These are phyloP conservation scores for Crotalus viridis DNA, from an alignment of 2,113 vertebrate genomes.

Conservation along the genomic window DNA sequence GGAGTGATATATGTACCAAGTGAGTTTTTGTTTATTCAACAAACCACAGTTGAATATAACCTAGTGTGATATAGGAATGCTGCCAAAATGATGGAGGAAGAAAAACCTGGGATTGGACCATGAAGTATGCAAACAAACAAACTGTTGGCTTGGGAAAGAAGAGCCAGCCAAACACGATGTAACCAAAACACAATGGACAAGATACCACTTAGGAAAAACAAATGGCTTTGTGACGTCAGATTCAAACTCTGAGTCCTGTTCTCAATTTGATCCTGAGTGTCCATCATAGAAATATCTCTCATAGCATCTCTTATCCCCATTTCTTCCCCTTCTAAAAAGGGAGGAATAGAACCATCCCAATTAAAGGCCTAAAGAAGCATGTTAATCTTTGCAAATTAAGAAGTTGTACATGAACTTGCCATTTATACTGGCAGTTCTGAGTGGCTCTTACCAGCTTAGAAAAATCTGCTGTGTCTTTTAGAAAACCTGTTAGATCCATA, in stretches of 20 bases:
- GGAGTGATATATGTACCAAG: not conserved
- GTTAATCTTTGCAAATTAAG: not conserved
- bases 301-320: not conserved
- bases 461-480: not conserved
- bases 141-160: not conserved
- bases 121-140: not conserved
- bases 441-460: not conserved
- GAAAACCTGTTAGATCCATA: slow-evolving; percentile 44
- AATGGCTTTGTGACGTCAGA: not conserved
- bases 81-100: not conserved
- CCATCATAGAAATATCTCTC: not conserved
- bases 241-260: not conserved
- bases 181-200: not conserved
- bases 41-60: not conserved
- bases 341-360: not conserved
- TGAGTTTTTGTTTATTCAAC: not conserved
- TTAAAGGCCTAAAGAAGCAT: not conserved
- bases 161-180: not conserved
- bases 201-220: not conserved
- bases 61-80: not conserved
- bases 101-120: not conserved
- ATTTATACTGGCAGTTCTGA: not conserved
- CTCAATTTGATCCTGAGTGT: not conserved
- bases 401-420: not conserved
- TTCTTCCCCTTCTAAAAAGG: not conserved